phyloP scores from a whole-genome alignment of 2,113 vertebrate species.

The Vulpes lagopus region DNA sequence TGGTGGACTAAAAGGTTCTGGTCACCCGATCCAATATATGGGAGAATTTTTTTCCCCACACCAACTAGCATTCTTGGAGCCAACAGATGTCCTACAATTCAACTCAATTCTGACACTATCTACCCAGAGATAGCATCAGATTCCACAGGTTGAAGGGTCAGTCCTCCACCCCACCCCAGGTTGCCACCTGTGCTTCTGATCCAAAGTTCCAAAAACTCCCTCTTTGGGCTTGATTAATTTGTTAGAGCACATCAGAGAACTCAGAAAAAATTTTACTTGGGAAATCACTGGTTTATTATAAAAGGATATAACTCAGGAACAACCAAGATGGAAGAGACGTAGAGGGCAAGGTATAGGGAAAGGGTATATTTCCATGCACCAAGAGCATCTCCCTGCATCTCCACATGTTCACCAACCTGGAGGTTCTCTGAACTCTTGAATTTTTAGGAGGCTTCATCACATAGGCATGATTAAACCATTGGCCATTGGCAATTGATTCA shows the following conservation, averaged over 20 bases:
- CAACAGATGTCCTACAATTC: neutral
- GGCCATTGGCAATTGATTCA: neutral
- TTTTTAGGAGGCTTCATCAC: neutral
- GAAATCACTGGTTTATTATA: neutral
- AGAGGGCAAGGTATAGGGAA: neutral
- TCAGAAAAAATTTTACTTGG: neutral
- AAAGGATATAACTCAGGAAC: neutral
- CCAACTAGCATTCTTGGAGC: neutral
- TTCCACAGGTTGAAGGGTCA: neutral
- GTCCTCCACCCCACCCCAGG: neutral
- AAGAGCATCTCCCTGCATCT: neutral
- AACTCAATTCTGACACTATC: neutral
- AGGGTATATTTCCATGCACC: neutral
- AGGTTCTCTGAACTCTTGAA: neutral
- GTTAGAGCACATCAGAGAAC: neutral
- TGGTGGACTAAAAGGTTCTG: neutral
- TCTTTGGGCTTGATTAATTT: neutral
- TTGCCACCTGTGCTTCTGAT: neutral
- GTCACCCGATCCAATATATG: neutral
- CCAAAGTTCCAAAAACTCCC: neutral
- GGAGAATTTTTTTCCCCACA: neutral
- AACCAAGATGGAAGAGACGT: neutral
- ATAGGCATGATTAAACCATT: neutral
- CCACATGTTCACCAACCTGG: neutral
- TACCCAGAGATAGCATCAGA: neutral